Conservation (phyloP, 2,888 invertebrate species). For the Hipparchia semele region DNA sequence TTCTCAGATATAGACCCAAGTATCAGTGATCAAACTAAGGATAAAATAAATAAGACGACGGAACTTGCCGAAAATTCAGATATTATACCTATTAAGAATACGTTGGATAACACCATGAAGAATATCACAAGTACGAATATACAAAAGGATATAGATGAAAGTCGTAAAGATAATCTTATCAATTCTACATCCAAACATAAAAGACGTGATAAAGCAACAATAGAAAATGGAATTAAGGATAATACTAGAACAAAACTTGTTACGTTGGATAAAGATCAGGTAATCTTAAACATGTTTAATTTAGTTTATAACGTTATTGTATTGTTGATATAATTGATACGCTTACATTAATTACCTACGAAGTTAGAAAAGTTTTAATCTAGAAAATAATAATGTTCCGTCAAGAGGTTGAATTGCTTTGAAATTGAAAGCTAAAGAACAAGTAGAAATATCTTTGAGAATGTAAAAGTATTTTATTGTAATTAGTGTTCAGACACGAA, state of each 20-base stretch:
- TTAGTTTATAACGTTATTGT: neutral
- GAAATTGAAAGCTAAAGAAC: too few relatives aligned
- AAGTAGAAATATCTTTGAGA: too few relatives aligned
- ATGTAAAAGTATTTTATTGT: too few relatives aligned
- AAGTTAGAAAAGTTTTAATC: too few relatives aligned
- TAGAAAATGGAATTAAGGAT: conserved; percentile 18
- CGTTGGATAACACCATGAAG: neutral
- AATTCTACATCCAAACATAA: conserved; percentile 17
- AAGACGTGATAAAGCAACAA: conserved; percentile 22
- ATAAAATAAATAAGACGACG: neutral
- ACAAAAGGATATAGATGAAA: conserved; percentile 19
- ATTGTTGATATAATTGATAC: too few relatives aligned
- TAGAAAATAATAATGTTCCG: too few relatives aligned
- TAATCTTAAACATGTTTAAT: conserved; percentile 5
- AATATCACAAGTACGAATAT: neutral
- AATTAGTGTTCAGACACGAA: too few relatives aligned
- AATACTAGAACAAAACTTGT: conserved; percentile 11
- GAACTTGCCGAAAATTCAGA: conserved; percentile 7
- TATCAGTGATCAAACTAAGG: conserved; percentile 46
- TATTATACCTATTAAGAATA: neutral
- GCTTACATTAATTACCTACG: too few relatives aligned
- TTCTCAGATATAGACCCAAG: conserved; percentile 66
- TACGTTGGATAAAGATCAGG: conserved; percentile 11
- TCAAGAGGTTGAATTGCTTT: too few relatives aligned
- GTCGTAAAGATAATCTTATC: conserved; percentile 25